phyloP scores from a whole-genome alignment of 2,113 vertebrate species.

The Lepus americanus region DNA sequence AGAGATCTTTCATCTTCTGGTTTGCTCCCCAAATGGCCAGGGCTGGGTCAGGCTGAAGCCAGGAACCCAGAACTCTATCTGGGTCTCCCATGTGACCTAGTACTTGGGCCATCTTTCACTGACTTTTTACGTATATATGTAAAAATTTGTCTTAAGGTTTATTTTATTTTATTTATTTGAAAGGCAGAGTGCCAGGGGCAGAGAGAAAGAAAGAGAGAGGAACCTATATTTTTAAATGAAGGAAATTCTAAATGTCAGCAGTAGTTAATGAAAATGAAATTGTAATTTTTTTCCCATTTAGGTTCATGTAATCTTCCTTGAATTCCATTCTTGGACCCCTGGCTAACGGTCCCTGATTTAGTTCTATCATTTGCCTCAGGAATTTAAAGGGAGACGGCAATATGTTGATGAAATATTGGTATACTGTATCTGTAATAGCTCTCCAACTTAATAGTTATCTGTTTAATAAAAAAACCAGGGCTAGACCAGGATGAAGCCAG shows the following conservation, averaged over 20 bases:
- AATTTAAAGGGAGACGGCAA: neutral
- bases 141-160: too few relatives aligned
- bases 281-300: neutral
- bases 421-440: neutral
- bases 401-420: neutral
- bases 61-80: too few relatives aligned
- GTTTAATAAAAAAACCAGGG: neutral
- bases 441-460: neutral
- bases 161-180: too few relatives aligned
- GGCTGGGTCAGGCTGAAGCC: too few relatives aligned
- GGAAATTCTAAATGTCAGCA: neutral
- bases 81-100: too few relatives aligned
- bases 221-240: neutral
- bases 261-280: neutral
- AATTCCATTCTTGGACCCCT: neutral
- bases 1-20: too few relatives aligned
- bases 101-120: too few relatives aligned
- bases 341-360: neutral
- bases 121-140: too few relatives aligned
- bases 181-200: too few relatives aligned
- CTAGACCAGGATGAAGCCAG: too few relatives aligned
- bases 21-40: too few relatives aligned
- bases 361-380: neutral
- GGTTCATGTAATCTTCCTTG: neutral
- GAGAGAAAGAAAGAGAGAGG: too few relatives aligned